These are phyloP conservation scores for Xanthia icteritia DNA, from an alignment of 2,888 invertebrate genomes.

Conservation along the genomic window DNA sequence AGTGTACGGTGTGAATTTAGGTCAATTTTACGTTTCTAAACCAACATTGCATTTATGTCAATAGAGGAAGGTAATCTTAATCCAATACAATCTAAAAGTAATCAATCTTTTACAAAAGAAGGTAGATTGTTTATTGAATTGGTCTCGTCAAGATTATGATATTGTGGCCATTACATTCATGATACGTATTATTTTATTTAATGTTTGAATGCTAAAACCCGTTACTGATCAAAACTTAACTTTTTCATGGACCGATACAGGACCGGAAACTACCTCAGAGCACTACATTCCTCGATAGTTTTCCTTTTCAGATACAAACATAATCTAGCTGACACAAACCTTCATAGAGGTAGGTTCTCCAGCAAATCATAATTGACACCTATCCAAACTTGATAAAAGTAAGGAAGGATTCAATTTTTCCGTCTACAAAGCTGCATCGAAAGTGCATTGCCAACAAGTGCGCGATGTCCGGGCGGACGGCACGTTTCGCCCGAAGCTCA, in stretches of 20 bases:
- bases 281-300: not conserved
- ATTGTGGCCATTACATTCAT: not conserved
- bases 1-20: not conserved
- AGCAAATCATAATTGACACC: conserved; percentile 49
- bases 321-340: not conserved
- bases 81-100: too few relatives aligned
- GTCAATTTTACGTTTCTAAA: not conserved
- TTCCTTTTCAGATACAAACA: not conserved
- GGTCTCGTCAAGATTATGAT: not conserved
- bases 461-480: conserved; percentile 55
- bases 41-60: not conserved
- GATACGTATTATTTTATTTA: not conserved
- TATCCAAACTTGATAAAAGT: conserved; percentile 41
- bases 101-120: not conserved
- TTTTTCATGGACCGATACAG: too few relatives aligned
- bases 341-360: conserved; percentile 5
- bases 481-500: conserved; percentile 66
- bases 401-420: conserved; percentile 58
- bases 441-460: conserved; percentile 67
- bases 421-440: conserved; percentile 61
- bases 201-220: not conserved
- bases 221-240: not conserved
- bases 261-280: not conserved
- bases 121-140: not conserved
- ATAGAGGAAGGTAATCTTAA: not conserved